phyloP scores from a whole-genome alignment of 1,140 invertebrate species.

The Pentalonia nigronervosa region DNA sequence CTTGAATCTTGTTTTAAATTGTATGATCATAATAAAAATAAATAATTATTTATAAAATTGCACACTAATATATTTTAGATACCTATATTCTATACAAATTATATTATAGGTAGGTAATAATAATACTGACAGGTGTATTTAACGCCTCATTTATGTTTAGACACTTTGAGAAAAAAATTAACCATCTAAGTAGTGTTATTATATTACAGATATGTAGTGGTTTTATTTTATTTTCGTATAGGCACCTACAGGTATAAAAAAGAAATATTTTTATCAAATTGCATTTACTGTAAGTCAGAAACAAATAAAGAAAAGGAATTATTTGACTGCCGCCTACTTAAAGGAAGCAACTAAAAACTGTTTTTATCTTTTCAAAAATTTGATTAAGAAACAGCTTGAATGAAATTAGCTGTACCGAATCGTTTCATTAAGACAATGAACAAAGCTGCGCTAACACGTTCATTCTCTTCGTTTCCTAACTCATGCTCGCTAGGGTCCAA shows the following conservation, averaged over 20 bases:
- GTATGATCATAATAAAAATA: background rate
- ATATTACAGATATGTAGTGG: background rate
- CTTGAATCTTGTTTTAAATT: background rate
- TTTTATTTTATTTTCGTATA: background rate
- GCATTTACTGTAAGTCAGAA: background rate
- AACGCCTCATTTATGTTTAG: background rate
- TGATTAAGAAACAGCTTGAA: background rate
- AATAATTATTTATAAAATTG: background rate
- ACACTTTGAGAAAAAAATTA: background rate
- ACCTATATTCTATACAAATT: too few relatives aligned
- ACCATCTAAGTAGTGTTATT: background rate
- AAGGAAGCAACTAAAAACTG: background rate
- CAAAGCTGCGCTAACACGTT: background rate
- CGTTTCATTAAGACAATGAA: constrained; percentile 17
- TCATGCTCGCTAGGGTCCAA: background rate
- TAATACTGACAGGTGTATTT: background rate
- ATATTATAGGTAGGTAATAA: background rate
- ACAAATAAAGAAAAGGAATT: background rate
- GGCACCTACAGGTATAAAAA: background rate
- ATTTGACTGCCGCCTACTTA: background rate
- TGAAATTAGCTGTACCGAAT: background rate
- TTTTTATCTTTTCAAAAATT: background rate
- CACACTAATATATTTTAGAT: too few relatives aligned
- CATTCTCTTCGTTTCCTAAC: background rate
- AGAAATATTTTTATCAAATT: background rate